Base-by-base conservation (phyloP, 2,888 invertebrate genomes). In the Pheosia tremula region DNA sequence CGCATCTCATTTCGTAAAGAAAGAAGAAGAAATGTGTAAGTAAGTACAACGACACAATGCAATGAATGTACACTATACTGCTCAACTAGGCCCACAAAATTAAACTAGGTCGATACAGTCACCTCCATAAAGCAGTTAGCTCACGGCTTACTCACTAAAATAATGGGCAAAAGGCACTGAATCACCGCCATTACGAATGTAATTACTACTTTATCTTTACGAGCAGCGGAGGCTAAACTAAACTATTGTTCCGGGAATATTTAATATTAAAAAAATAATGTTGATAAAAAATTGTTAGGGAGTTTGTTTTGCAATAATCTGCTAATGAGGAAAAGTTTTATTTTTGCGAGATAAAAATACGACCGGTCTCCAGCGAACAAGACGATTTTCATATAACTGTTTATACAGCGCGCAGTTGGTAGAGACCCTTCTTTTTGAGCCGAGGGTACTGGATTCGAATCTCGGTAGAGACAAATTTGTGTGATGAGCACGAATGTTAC, bases 131-230 rank as follows among this genome's bases (percentile, higher is more conserved):
- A 82, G 72, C 62, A 63, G 67, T 71, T 71, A 63, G 68, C 66
- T 73, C 73, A 66, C 47, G 60, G 67, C 67, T 75, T 72, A 77
- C 69, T 78, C 78, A 70, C 66, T 62, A 56, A 70, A 77, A 58
- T 72, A 77, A 78, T 73, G 73, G 66, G 60, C 69, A 59, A 71
- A 77, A 77, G 70, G 74, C 76, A 68, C 69, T 78, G 78, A 73
- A 73, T 72, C 76, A 71, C 74, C 78, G 81, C 77, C 84, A 83
- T 86, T 81, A 83, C 85, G 81, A 87, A 86, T 82, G 82, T 86
- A 87, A 90, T 90, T 87, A 89, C 77, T 62, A 63, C 84, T 82
- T 88, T 88, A 92, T 91, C 91, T 91, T 90, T 91, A 91, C 84
- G 87, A 87, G 82, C 85, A 82, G 82, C 84, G 80, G 79, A 78